phyloP scores from a whole-genome alignment of 2,888 invertebrate genomes.

The Saturnia japonica region DNA sequence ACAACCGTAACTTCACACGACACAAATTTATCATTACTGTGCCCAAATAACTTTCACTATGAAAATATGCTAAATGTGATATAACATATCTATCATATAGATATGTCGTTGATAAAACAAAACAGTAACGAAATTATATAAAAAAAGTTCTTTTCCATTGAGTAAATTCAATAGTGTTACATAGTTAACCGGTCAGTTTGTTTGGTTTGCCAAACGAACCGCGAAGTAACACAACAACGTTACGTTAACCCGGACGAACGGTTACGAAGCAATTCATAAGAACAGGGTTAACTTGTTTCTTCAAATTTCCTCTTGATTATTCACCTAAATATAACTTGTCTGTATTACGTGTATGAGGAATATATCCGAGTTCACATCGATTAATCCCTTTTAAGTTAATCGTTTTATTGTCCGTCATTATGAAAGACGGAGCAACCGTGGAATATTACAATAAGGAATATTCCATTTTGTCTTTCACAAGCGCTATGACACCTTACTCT shows the following conservation, averaged over 20 bases:
- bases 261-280: conserved; percentile 13
- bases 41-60: too few relatives aligned
- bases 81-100: neutral
- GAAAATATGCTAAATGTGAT: too few relatives aligned
- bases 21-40: too few relatives aligned
- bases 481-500: too few relatives aligned
- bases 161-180: conserved; percentile 6
- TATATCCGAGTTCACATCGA: neutral
- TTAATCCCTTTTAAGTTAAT: neutral
- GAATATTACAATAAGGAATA: neutral
- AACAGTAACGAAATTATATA: neutral
- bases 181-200: conserved; percentile 26
- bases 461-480: neutral
- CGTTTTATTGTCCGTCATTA: neutral
- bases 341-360: neutral
- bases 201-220: conserved; percentile 55
- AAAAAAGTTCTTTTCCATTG: neutral
- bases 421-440: neutral
- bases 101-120: neutral
- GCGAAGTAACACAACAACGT: conserved; percentile 38
- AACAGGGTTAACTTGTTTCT: conserved; percentile 6
- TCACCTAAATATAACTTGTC: neutral
- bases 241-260: conserved; percentile 30
- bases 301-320: neutral
- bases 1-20: too few relatives aligned